Evolutionary conservation across 2,797 vertebrate species (phyloP), one percentile per base, ranked within the genome.

Genomic region (Thunnus albacares): DNA sequence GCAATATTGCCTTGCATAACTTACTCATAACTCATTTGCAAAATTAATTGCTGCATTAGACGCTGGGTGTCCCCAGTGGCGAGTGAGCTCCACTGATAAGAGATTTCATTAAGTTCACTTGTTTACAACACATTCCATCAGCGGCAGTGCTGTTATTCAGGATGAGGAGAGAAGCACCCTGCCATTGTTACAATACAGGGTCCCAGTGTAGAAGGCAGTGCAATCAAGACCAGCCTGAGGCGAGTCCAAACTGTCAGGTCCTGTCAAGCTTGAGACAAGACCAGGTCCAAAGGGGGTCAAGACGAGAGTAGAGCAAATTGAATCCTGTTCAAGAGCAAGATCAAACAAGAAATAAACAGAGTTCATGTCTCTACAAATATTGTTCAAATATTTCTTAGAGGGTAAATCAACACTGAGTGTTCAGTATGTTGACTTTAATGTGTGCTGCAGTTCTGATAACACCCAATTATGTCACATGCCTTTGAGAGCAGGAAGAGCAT

Each of bases 1-100:
- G 66, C 66, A 72, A 81, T 85, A 85, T 81, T 81, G 75, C 82
- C 83, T 75, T 75, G 80, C 82, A 89, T 87, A 85, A 84, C 80
- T 87, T 77, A 81, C 79, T 91, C 82, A 83, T 88, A 90, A 89
- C 82, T 90, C 87, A 89, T 92, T 90, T 92, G 82, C 82, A 61
- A 81, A 92, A 92, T 90, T 88, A 92, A 90, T 92, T 87, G 90
- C 80, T 73, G 81, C 73, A 87, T 87, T 85, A 89, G 87, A 87
- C 22, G 51, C 65, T 43, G 56, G 73, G 60, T 75, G 66, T 91
- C 89, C 90, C 87, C 74, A 60, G 76, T 68, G 90, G 87, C 76
- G 26, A 81, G 64, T 79, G 74, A 87, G 83, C 80, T 81, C 35
- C 71, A 43, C 80, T 8, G 71, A 85, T 89, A 84, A 89, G 81